Percentiles rank a stretch among this genome's conserved stretches.
phyloP scores from a whole-genome alignment of 2,888 invertebrate genomes.

The Chrysolina oricalcia region DNA sequence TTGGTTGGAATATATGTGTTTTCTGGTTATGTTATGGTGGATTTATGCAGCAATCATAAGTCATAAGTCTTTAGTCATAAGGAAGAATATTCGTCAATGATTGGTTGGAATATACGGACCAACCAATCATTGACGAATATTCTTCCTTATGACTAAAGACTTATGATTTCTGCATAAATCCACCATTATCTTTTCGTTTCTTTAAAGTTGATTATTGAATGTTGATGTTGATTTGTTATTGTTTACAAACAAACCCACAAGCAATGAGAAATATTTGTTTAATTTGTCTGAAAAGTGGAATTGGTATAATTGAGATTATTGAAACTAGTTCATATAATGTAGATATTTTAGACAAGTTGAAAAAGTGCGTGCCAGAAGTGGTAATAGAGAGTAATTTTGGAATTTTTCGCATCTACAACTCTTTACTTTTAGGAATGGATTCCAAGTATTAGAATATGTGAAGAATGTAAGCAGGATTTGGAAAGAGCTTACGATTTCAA shows the following conservation, averaged over 20 bases:
- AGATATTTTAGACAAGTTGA: constrained; percentile 56
- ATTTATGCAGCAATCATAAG: too few relatives aligned
- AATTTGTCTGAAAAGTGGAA: constrained; percentile 53
- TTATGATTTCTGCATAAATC: too few relatives aligned
- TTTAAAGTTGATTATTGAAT: too few relatives aligned
- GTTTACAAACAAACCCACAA: not conserved
- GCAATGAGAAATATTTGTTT: constrained; percentile 52
- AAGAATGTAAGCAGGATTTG: constrained; percentile 58
- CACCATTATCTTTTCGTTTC: too few relatives aligned
- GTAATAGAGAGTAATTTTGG: constrained; percentile 51
- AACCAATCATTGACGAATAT: too few relatives aligned
- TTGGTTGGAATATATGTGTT: too few relatives aligned
- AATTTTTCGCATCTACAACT: constrained; percentile 20
- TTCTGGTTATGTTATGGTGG: too few relatives aligned
- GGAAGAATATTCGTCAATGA: too few relatives aligned
- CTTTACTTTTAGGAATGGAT: constrained; percentile 58
- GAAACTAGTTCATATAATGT: constrained; percentile 47
- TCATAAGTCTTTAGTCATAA: too few relatives aligned
- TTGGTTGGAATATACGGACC: too few relatives aligned
- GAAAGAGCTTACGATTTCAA: constrained; percentile 61
- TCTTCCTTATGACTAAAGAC: too few relatives aligned
- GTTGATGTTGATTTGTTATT: too few relatives aligned
- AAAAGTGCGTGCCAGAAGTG: constrained; percentile 63
- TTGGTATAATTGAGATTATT: constrained; percentile 49
- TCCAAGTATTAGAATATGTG: constrained; percentile 57